Conservation (phyloP, 2,888 invertebrate species). For the Pachliopta kotzebuea region DNA sequence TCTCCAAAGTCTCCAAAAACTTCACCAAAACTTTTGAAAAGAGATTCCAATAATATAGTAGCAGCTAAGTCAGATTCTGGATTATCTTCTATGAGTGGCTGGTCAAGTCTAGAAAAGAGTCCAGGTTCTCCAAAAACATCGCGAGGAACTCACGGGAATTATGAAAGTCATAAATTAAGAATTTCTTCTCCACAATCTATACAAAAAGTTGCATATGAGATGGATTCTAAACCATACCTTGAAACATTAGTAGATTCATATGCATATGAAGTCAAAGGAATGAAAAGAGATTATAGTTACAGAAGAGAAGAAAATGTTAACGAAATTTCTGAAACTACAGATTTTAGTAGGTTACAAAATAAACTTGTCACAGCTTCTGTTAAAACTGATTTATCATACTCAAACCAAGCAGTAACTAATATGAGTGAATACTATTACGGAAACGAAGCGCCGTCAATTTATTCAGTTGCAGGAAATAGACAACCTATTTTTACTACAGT, state of each 20-base stretch:
- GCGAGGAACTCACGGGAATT: slow-evolving; percentile 58
- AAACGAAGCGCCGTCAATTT: slow-evolving; percentile 84
- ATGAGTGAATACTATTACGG: slow-evolving; percentile 69
- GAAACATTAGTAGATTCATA: slow-evolving; percentile 81
- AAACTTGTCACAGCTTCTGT: slow-evolving; percentile 54
- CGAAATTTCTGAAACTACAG: slow-evolving; percentile 54
- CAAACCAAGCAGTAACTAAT: slow-evolving; percentile 59
- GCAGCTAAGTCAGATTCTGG: slow-evolving; percentile 93
- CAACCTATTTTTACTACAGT: slow-evolving; percentile 87
- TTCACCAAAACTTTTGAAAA: slow-evolving; percentile 85
- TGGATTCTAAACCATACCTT: slow-evolving; percentile 70
- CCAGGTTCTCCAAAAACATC: slow-evolving; percentile 88
- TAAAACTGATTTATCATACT: slow-evolving; percentile 55
- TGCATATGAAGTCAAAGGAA: slow-evolving; percentile 52
- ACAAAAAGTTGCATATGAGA: slow-evolving; percentile 64
- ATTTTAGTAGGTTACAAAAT: slow-evolving; percentile 56
- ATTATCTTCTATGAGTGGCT: slow-evolving; percentile 92
- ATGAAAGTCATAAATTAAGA: slow-evolving; percentile 68
- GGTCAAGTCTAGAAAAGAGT: slow-evolving; percentile 92
- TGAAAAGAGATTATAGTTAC: slow-evolving; percentile 59
- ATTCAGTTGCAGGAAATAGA: slow-evolving; percentile 87
- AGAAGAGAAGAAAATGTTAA: slow-evolving; percentile 52
- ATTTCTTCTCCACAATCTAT: slow-evolving; percentile 63
- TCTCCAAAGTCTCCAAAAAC: slow-evolving; percentile 87
- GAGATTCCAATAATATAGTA: slow-evolving; percentile 82